Evolutionary conservation across 2,113 vertebrate genomes (phyloP).

Genomic region (Myxocyprinus asiaticus): DNA sequence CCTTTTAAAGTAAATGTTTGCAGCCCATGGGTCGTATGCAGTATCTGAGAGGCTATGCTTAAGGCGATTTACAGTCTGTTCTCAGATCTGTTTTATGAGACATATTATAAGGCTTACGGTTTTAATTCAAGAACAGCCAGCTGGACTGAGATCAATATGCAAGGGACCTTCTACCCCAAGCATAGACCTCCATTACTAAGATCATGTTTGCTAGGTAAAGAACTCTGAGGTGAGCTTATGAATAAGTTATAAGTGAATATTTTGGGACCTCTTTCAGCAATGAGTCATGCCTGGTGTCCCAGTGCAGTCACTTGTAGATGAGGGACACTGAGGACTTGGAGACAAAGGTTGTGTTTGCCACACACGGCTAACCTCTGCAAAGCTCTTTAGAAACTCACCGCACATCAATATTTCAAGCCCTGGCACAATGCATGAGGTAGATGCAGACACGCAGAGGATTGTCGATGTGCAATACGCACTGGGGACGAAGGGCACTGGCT

Average conservation of each 20-base stretch:
- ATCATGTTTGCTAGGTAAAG: slow-evolving; percentile 21
- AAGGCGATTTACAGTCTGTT: too few relatives aligned
- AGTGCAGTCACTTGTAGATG: not conserved
- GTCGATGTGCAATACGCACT: not conserved
- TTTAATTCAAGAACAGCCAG: not conserved
- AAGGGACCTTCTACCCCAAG: not conserved
- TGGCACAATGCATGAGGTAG: slow-evolving; percentile 3
- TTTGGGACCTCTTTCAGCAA: too few relatives aligned
- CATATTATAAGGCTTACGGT: not conserved
- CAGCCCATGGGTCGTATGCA: not conserved
- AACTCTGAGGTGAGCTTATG: slow-evolving; percentile 12
- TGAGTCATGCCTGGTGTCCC: too few relatives aligned
- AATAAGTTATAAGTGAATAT: slow-evolving; percentile 28
- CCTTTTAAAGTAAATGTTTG: not conserved
- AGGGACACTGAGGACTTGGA: not conserved
- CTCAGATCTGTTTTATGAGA: too few relatives aligned
- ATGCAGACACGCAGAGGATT: not conserved
- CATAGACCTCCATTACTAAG: not conserved
- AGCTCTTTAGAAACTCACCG: slow-evolving; percentile 8
- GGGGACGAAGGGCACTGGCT: not conserved
- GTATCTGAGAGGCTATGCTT: too few relatives aligned
- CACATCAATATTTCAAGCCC: slow-evolving; percentile 37
- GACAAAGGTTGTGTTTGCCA: slow-evolving; percentile 4
- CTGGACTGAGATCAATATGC: not conserved
- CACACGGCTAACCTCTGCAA: not conserved